phyloP scores from a whole-genome alignment of 2,113 vertebrate species.

The Mastomys natalensis region DNA sequence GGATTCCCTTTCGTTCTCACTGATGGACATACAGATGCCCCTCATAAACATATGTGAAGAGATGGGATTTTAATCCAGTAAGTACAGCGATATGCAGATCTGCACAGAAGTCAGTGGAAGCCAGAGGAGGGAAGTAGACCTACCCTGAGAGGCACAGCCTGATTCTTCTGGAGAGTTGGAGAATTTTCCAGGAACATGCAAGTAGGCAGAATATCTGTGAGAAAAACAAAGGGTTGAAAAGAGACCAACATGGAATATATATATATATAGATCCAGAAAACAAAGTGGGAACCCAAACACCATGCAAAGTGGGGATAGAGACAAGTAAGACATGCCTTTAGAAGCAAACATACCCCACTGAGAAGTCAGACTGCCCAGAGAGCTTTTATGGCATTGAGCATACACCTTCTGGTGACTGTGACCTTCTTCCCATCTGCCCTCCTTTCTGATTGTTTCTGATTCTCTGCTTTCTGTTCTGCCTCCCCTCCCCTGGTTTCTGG shows the following conservation, averaged over 20 bases:
- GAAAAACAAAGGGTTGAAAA: not conserved
- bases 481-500: not conserved
- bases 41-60: not conserved
- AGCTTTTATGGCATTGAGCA: not conserved
- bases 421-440: not conserved
- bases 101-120: not conserved
- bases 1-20: not conserved
- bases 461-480: not conserved
- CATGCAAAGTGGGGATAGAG: accelerated
- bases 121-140: too few species aligned
- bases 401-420: not conserved
- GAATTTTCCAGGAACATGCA: not conserved
- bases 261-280: not conserved
- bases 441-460: not conserved
- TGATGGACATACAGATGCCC: not conserved
- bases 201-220: not conserved
- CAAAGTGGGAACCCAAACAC: not conserved
- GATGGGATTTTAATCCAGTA: not conserved
- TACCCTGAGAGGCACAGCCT: not conserved
- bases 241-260: not conserved
- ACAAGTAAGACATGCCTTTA: not conserved
- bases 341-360: not conserved
- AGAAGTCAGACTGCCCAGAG: not conserved
- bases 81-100: not conserved
- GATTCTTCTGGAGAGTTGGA: not conserved